Percentiles rank a stretch among this genome's conserved stretches.
These are phyloP conservation scores for Drosophila miranda DNA, from an alignment of 1,140 invertebrate genomes.

Conservation along the genomic window DNA sequence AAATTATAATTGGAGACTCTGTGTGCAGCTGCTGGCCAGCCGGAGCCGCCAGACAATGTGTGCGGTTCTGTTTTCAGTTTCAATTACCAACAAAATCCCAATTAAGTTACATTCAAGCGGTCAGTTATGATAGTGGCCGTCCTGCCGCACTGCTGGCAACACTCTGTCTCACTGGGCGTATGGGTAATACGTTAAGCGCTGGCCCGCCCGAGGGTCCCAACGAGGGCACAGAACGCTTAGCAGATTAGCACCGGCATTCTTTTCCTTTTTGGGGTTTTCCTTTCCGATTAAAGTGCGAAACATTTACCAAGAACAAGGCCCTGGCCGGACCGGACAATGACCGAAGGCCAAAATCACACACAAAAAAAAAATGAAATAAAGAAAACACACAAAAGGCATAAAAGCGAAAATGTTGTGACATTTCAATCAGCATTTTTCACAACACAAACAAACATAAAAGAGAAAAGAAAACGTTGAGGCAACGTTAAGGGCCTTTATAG, in stretches of 20 bases:
- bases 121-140: slow-evolving; percentile 16
- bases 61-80: slow-evolving; percentile 49
- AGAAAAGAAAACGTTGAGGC: slow-evolving; percentile 68
- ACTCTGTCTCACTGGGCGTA: slow-evolving; percentile 22
- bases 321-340: slow-evolving; percentile 36
- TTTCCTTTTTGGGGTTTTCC: slow-evolving; percentile 5
- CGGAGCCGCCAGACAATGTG: too few species aligned
- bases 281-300: slow-evolving; percentile 75
- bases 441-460: slow-evolving; percentile 26
- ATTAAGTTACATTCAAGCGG: slow-evolving; percentile 46
- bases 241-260: slow-evolving; percentile 59
- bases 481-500: slow-evolving; percentile 58
- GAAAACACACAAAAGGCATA: slow-evolving; percentile 53
- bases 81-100: slow-evolving; percentile 49
- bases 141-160: not conserved
- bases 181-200: slow-evolving; percentile 62
- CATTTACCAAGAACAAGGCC: slow-evolving; percentile 45
- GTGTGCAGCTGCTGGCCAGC: slow-evolving; percentile 5
- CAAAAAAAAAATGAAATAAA: slow-evolving; percentile 51
- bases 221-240: slow-evolving; percentile 54
- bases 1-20: slow-evolving; percentile 68
- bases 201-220: slow-evolving; percentile 25
- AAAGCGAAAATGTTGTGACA: slow-evolving; percentile 30
- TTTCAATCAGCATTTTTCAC: slow-evolving; percentile 74
- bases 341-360: slow-evolving; percentile 60